phyloP scores from a whole-genome alignment of 2,888 invertebrate genomes.

The Dasysyrphus tricinctus region DNA sequence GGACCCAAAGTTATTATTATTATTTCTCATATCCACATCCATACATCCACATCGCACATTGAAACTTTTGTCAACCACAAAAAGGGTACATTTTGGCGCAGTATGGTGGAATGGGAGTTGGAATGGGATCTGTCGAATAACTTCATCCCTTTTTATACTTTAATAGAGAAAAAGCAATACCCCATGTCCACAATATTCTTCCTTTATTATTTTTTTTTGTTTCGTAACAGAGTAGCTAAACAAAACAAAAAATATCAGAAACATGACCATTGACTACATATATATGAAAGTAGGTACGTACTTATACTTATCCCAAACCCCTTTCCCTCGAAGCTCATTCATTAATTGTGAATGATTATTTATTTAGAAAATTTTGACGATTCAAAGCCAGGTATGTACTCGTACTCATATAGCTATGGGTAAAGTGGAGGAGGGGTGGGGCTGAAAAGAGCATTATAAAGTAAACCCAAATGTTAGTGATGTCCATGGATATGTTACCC shows the following conservation, averaged over 20 bases:
- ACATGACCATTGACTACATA: slow-evolving; percentile 42
- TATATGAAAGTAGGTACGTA: neutral
- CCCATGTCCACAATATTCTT: slow-evolving; percentile 13
- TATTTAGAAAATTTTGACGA: slow-evolving; percentile 75
- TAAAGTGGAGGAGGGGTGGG: neutral
- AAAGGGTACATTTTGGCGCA: slow-evolving; percentile 61
- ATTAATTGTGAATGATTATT: slow-evolving; percentile 75
- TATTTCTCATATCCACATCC: slow-evolving; percentile 62
- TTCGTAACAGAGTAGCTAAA: neutral
- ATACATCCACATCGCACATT: slow-evolving; percentile 40
- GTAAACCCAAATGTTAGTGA: neutral
- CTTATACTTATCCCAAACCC: slow-evolving; percentile 23
- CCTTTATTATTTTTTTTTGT: neutral
- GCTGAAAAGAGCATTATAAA: slow-evolving; percentile 48
- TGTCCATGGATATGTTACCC: slow-evolving; percentile 20
- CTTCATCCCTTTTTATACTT: slow-evolving; percentile 61
- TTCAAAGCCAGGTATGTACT: slow-evolving; percentile 35
- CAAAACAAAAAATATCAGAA: slow-evolving; percentile 35
- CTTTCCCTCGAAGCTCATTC: slow-evolving; percentile 44
- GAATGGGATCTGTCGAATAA: slow-evolving; percentile 57
- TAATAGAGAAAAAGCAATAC: slow-evolving; percentile 48
- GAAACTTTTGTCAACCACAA: slow-evolving; percentile 74
- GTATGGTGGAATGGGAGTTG: slow-evolving; percentile 4
- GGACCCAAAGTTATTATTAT: slow-evolving; percentile 72
- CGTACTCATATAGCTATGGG: neutral